Conservation (phyloP, 1,140 invertebrate genomes). For the Diploscapter pachys region DNA sequence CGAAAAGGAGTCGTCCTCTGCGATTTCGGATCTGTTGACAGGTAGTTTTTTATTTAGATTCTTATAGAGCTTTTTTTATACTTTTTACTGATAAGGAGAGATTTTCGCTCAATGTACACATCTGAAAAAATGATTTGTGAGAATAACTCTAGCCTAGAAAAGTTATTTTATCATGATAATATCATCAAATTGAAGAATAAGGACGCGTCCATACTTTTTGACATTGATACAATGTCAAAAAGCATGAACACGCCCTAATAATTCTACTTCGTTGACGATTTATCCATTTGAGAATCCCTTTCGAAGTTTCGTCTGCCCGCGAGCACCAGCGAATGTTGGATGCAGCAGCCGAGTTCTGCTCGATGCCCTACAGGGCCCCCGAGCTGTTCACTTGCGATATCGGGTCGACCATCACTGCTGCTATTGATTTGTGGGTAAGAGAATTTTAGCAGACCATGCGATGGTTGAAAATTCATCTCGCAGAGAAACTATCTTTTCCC, state of each 20-base stretch:
- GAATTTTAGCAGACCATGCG: neutral
- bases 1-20: conserved; percentile 3
- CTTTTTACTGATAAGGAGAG: too few species aligned
- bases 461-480: too few species aligned
- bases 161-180: too few species aligned
- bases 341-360: conserved; percentile 76
- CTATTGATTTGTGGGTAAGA: conserved; percentile 80
- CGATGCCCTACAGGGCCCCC: conserved; percentile 81
- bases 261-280: too few species aligned
- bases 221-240: too few species aligned
- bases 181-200: neutral
- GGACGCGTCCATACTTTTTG: neutral
- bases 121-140: too few species aligned
- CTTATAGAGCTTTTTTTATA: neutral
- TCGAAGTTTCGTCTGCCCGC: conserved; percentile 17
- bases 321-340: conserved; percentile 69
- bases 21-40: conserved; percentile 26
- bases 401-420: conserved; percentile 75
- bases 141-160: too few species aligned
- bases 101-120: too few species aligned
- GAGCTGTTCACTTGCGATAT: conserved; percentile 81
- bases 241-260: too few species aligned
- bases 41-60: neutral
- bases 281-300: conserved; percentile 8
- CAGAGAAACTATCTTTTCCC: too few species aligned